Evolutionary conservation across 1,140 invertebrate genomes (phyloP), one percentile per base, ranked within the genome.

Genomic region (Drosophila tropicalis): DNA sequence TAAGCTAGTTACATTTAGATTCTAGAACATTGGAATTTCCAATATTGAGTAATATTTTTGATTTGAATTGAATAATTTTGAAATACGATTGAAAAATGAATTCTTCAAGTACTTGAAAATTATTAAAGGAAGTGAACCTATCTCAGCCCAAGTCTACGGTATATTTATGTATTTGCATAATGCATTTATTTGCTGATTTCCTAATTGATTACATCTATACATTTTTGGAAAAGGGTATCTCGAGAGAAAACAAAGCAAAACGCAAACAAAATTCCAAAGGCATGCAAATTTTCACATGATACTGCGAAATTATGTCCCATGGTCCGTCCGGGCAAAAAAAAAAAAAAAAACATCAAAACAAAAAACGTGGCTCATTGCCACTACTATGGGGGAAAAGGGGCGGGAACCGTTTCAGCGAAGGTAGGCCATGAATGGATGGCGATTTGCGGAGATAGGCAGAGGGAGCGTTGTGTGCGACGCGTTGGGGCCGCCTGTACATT

Each of bases 261-360:
- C 29, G 29, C 29, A 29, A 29, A 29, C 29, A 29, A 77, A 63
- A 79, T 67, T 39, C 51, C 76, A 76, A 55, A 13, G 62, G 65
- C 63, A 74, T 79, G 82, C 70, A 68, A 76, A 76, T 79, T 83
- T 87, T 87, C 76, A 73, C 83, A 86, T 70, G 63, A 62, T 74
- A 44, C 40, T 86, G 83, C 68, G 41, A 86, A 89, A 78, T 64
- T 58, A 62, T 72, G 68, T 77, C 63, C 60, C 47, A 56, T 60
- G 56, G 34, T 64, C 55, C 34, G 47, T 56, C 54, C 32, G 39
- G 2, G 57, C 19, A 63, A 17, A 47, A 13, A 58, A 29, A 3
- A 25, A 25, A 25, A 4, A 25, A 25, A 25, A 2, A 25, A 1
- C 22, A 25, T 3, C 22, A 25, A 39, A 22, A 67, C 29, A 67